Evolutionary conservation across 2,113 vertebrate species (phyloP).

Genomic region (Leucoraja erinaceus): DNA sequence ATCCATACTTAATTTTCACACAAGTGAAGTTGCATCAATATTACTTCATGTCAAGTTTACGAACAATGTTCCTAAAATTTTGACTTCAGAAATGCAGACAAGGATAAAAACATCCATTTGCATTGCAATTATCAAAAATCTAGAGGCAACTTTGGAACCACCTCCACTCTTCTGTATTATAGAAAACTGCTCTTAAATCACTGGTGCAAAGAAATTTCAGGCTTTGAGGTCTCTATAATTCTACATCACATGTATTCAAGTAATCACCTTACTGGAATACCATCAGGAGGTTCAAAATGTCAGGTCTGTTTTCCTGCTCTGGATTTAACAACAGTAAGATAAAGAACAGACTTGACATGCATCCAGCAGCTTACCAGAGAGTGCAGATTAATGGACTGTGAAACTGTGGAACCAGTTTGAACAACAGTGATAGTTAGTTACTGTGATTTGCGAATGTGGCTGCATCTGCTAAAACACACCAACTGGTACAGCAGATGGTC

Average conservation of each 20-base stretch:
- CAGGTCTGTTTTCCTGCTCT: not conserved
- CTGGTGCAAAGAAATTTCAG: not conserved
- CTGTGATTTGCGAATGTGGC: slow-evolving; percentile 11
- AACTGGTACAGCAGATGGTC: slow-evolving; percentile 21
- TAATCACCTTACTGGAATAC: slow-evolving; percentile 20
- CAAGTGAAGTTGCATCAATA: not conserved
- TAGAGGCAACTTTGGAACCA: not conserved
- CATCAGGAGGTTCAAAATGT: not conserved
- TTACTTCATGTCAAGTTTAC: not conserved
- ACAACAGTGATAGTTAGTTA: not conserved
- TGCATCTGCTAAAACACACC: slow-evolving; percentile 25
- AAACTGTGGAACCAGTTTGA: slow-evolving; percentile 19
- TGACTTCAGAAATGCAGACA: not conserved
- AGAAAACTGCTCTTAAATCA: not conserved
- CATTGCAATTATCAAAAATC: not conserved
- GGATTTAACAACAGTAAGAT: not conserved
- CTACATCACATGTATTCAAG: not conserved
- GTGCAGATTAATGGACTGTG: slow-evolving; percentile 33
- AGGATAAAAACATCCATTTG: not conserved
- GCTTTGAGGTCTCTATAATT: slow-evolving; percentile 7
- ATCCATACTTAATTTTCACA: not conserved
- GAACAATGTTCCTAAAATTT: too few species aligned
- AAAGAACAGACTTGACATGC: slow-evolving; percentile 13
- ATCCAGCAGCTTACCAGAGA: slow-evolving; percentile 20
- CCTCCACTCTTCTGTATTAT: not conserved